Percentiles rank a stretch among this genome's conserved stretches.
phyloP scores from a whole-genome alignment of 2,888 invertebrate species.

The Perdita meconis region DNA sequence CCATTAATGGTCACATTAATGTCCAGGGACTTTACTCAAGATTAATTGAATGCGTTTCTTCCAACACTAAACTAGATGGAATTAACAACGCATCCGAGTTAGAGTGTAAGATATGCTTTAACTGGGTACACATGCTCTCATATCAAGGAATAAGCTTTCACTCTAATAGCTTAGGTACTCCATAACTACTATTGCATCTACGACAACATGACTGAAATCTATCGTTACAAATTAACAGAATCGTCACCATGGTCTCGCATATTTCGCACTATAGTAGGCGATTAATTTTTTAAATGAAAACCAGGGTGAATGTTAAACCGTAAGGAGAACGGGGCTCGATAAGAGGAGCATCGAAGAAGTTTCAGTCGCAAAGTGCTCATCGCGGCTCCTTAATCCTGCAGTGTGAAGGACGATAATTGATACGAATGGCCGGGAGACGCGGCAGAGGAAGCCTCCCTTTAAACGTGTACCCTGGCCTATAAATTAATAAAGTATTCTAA shows the following conservation, averaged over 20 bases:
- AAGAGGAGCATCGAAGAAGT: slow-evolving; percentile 56
- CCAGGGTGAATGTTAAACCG: slow-evolving; percentile 28
- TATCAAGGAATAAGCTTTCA: no score
- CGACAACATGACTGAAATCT: no score
- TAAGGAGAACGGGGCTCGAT: slow-evolving; percentile 38
- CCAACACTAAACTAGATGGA: no score
- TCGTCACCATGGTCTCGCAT: no score
- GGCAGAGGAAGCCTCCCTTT: slow-evolving; percentile 74
- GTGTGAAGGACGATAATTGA: slow-evolving; percentile 80
- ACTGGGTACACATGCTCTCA: no score
- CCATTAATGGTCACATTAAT: no score
- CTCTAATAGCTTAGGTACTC: no score
- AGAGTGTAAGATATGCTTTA: no score
- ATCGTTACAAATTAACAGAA: background rate
- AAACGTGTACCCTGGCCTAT: slow-evolving; percentile 80
- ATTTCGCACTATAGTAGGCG: background rate
- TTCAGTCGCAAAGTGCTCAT: slow-evolving; percentile 16
- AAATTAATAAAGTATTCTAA: slow-evolving; percentile 84
- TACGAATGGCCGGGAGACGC: slow-evolving; percentile 79
- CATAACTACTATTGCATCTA: no score
- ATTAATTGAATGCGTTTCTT: no score
- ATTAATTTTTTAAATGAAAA: slow-evolving; percentile 43
- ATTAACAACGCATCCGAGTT: no score
- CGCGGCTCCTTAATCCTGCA: slow-evolving; percentile 72
- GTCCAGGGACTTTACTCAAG: no score